Evolutionary conservation across 1,140 invertebrate genomes (phyloP).

Genomic region (Zaprionus kolodkinae): DNA sequence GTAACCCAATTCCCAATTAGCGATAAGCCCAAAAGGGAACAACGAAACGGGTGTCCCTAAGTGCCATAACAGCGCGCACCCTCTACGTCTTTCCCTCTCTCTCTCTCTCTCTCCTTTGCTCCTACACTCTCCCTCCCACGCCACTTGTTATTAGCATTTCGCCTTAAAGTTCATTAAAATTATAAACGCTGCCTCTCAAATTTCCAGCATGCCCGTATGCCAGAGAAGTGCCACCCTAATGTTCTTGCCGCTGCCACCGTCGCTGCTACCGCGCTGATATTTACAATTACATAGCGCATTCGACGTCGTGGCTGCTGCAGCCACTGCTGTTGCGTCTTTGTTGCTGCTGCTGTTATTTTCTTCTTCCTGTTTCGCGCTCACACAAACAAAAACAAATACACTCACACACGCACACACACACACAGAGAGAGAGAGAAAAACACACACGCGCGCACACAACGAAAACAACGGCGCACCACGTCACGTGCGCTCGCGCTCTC

Average conservation of each 20-base stretch:
- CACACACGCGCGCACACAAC: constrained; percentile 5
- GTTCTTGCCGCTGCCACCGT: constrained; percentile 33
- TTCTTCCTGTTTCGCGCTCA: constrained; percentile 50
- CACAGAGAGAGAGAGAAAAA: no score
- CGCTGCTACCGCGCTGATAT: constrained; percentile 27
- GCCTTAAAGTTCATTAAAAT: constrained; percentile 34
- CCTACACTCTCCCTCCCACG: not conserved
- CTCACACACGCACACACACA: constrained; percentile 14
- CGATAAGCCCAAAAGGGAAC: constrained; percentile 4
- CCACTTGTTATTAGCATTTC: constrained; percentile 20
- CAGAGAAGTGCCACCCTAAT: constrained; percentile 46
- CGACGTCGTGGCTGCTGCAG: constrained; percentile 22
- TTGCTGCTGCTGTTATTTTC: constrained; percentile 42
- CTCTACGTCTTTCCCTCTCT: not conserved
- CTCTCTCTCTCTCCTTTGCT: not conserved
- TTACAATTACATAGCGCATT: constrained; percentile 59
- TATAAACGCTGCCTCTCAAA: constrained; percentile 19
- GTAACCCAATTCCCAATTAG: constrained; percentile 37
- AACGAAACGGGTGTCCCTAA: not conserved
- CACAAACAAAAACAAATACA: constrained; percentile 37
- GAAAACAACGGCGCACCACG: constrained; percentile 49
- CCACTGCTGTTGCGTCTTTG: constrained; percentile 45
- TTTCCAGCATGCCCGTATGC: constrained; percentile 18
- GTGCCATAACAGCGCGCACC: not conserved
- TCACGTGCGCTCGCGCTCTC: constrained; percentile 70